These are phyloP conservation scores for Zhengitettix transpicula DNA, from an alignment of 2,888 invertebrate genomes.

Conservation along the genomic window DNA sequence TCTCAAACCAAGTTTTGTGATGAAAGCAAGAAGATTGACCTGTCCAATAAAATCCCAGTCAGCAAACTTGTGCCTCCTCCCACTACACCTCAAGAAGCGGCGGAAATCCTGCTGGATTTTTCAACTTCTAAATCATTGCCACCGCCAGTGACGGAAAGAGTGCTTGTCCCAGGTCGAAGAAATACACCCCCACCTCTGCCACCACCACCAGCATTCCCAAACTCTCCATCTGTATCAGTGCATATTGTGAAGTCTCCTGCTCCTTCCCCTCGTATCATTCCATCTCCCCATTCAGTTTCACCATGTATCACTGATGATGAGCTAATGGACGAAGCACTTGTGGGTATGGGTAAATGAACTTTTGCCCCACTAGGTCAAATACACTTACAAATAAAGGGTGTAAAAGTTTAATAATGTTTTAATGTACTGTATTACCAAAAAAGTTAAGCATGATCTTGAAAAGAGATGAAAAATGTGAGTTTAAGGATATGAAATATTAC, in stretches of 20 bases:
- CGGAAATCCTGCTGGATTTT: constrained; percentile 49
- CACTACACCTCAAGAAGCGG: constrained; percentile 39
- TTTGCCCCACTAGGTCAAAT: neutral
- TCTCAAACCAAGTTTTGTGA: constrained; percentile 5
- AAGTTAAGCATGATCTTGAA: no score
- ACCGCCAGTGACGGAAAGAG: constrained; percentile 25
- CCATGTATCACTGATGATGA: constrained; percentile 72
- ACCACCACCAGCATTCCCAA: constrained; percentile 27
- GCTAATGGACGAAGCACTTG: constrained; percentile 74
- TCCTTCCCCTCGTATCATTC: constrained; percentile 31
- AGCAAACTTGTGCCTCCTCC: neutral
- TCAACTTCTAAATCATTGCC: constrained; percentile 35
- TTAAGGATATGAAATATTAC: no score
- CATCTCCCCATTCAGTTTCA: constrained; percentile 51
- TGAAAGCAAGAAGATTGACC: no score
- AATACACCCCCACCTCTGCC: constrained; percentile 25
- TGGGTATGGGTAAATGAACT: constrained; percentile 53
- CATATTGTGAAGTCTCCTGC: constrained; percentile 53
- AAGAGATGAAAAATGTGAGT: no score
- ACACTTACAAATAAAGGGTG: no score
- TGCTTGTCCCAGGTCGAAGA: constrained; percentile 25
- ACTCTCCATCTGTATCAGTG: constrained; percentile 54
- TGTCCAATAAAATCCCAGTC: no score
- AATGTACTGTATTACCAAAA: no score
- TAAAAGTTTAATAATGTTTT: no score